A percentile compares a stretch with the other conserved stretches of the same genome.
Conservation (phyloP, 2,113 vertebrate species). For the Callorhinus ursinus region DNA sequence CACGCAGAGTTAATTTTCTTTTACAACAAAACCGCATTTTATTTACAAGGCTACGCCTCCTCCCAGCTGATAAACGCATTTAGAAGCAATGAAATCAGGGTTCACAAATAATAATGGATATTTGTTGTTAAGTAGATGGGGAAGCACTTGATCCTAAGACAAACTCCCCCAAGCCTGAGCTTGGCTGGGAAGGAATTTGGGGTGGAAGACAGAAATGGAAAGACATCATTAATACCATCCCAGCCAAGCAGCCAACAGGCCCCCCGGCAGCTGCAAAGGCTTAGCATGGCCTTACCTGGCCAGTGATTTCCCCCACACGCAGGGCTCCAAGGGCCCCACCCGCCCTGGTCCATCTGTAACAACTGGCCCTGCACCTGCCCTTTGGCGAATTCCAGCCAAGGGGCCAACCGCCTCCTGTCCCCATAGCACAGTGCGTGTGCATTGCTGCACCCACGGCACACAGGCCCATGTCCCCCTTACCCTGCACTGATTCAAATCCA, state of each 20-base stretch:
- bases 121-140: neutral
- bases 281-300: constrained; percentile 50
- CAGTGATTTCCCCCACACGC: neutral
- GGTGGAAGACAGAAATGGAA: constrained; percentile 15
- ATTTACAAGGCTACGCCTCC: constrained; percentile 64
- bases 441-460: neutral
- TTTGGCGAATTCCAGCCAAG: constrained; percentile 46
- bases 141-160: neutral
- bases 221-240: neutral
- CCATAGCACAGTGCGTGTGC: neutral
- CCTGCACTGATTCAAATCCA: constrained; percentile 23
- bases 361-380: neutral
- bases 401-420: neutral
- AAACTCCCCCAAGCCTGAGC: neutral
- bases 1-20: constrained; percentile 44
- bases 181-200: neutral
- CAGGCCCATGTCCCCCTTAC: neutral
- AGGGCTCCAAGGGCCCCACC: neutral
- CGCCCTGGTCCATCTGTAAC: neutral
- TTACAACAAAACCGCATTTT: constrained; percentile 75
- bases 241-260: neutral
- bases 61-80: constrained; percentile 52
- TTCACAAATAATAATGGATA: constrained; percentile 42
- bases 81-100: constrained; percentile 65
- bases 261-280: neutral